Percentiles rank a stretch among this genome's conserved stretches.
These are phyloP conservation scores for Orchesella cincta DNA, from an alignment of 1,140 invertebrate species.

Conservation along the genomic window DNA sequence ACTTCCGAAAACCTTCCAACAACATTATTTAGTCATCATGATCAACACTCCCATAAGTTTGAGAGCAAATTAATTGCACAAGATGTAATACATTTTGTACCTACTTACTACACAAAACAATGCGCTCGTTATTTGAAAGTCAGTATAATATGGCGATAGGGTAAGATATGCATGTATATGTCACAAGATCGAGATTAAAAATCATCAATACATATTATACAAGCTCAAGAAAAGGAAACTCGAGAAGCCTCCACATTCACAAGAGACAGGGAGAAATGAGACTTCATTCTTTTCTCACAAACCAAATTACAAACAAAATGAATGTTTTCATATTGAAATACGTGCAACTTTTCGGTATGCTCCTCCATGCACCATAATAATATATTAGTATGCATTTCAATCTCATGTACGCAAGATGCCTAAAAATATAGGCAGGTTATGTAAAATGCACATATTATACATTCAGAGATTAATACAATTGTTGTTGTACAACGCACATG, in stretches of 20 bases:
- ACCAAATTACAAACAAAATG: too few species aligned
- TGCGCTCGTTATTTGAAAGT: too few species aligned
- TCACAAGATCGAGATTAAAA: background rate
- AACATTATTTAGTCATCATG: background rate
- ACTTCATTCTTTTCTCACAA: background rate
- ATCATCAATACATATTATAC: background rate
- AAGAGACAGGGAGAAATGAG: slow-evolving; percentile 6
- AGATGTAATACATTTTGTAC: background rate
- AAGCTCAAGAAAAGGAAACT: background rate
- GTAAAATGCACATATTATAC: background rate
- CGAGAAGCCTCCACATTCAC: background rate
- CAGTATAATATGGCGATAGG: background rate
- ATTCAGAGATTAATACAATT: background rate
- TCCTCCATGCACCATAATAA: too few species aligned
- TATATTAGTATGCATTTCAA: too few species aligned
- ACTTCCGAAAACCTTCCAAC: background rate
- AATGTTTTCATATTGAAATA: too few species aligned
- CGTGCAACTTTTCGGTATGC: too few species aligned
- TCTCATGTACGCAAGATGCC: too few species aligned
- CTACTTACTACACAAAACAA: too few species aligned
- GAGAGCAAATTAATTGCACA: slow-evolving; percentile 25
- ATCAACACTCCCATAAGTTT: too few species aligned
- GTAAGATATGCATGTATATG: background rate
- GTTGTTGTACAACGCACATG: background rate
- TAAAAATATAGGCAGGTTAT: too few species aligned